Evolutionary conservation across 2,888 invertebrate species (phyloP).

Genomic region (Cataglyphis albicans): DNA sequence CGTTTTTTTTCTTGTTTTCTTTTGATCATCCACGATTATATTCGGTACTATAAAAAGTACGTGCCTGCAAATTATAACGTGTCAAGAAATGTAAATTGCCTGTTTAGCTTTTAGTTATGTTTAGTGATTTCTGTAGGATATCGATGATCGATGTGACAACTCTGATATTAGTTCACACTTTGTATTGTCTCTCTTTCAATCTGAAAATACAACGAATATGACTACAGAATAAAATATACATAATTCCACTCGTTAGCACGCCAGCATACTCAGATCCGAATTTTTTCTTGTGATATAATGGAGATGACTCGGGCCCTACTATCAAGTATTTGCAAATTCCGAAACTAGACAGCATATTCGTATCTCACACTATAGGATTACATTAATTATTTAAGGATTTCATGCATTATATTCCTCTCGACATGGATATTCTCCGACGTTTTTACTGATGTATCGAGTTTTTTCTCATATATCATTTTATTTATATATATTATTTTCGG

Average conservation of each 20-base stretch:
- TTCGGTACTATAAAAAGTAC: conserved; percentile 19
- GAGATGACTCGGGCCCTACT: background rate
- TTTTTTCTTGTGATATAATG: conserved; percentile 18
- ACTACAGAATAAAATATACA: conserved; percentile 18
- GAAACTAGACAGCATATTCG: conserved; percentile 39
- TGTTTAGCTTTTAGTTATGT: conserved; percentile 32
- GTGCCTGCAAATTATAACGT: conserved; percentile 43
- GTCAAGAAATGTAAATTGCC: background rate
- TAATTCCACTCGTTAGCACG: conserved; percentile 31
- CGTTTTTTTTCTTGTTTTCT: background rate
- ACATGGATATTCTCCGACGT: conserved; percentile 20
- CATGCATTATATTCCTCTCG: conserved; percentile 23
- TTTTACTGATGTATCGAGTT: conserved; percentile 25
- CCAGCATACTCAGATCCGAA: background rate
- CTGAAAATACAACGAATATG: conserved; percentile 65
- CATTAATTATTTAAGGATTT: conserved; percentile 13
- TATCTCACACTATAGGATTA: conserved; percentile 21
- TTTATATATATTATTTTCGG: conserved; percentile 18
- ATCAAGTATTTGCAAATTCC: conserved; percentile 37
- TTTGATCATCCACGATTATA: conserved; percentile 28
- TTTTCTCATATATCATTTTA: conserved; percentile 13
- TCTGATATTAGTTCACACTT: conserved; percentile 25
- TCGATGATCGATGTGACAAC: conserved; percentile 54
- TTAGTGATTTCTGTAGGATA: conserved; percentile 31
- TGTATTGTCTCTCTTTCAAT: conserved; percentile 20